Evolutionary conservation across 2,113 vertebrate species (phyloP), one percentile per base, ranked within the genome.

Genomic region (Sialia sialis): DNA sequence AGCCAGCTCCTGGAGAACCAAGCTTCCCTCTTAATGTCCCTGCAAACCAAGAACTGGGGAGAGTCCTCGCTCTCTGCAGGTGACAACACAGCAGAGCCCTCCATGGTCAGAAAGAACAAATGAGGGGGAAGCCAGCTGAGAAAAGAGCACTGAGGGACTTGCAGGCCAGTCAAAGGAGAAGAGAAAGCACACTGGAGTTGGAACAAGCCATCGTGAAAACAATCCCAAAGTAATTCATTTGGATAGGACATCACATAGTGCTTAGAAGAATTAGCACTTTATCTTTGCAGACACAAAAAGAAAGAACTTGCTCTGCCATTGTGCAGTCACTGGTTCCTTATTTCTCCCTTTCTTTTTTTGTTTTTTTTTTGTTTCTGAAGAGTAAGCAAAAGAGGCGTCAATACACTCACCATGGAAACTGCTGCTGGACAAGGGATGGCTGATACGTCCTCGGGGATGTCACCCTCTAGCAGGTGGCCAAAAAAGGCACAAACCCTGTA

Each of bases 11-110:
- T 49, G 63, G 16, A 82, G 63, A 92, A 60, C 19, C 22, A 9
- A 1, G 4, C 11, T 62, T 14, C 17, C 26, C 34, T 58, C 55
- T 74, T 21, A 21, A 55, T 9, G 21, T 26, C 55, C 20, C 21
- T 16, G 43, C 26, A 66, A 82, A 60, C 14, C 30, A 70, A 51
- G 51, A 49, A 30, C 30, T n/a, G 60, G 48, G n/a, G 41, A 58
- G 16, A 17, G n/a, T 39, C 44, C 72, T 82, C 1, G 0, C 30
- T 58, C 20, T 69, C 64, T 46, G 73, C 41, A 87, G 39, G 34
- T 74, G 59, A 77, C 0, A 0, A 29, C 21, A 34, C 14, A 0
- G 0, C 34, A 75, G 60, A n/a, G 34, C 17, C 32, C 64, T 41
- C 32, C 23, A 14, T 3, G 23, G 38, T 38, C 60, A 89, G 60